Evolutionary conservation across 1,140 invertebrate species (phyloP), one percentile per base, ranked within the genome.

Genomic region (Tenebrio molitor): DNA sequence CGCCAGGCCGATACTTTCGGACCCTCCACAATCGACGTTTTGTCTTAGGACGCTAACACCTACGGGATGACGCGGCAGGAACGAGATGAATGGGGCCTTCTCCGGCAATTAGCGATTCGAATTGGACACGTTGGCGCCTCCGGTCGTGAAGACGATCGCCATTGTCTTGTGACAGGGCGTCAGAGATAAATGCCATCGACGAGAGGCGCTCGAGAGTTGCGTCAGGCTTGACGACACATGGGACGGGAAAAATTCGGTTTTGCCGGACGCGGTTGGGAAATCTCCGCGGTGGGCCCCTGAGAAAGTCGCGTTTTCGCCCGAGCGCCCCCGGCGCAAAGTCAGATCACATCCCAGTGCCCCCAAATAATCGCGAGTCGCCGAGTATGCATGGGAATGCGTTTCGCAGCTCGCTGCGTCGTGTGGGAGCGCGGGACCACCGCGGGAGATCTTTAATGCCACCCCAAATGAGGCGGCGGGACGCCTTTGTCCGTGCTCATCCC

Each of bases 351-450:
- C 15, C 8, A 29, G n/a, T 58, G 23, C 50, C 19, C 12, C 23
- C 12, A 15, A 58, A 58, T 29, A 58, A 58, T 58, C 50, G 50
- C 17, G 10, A 19, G 21, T 23, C 17, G 8, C 44, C 65, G 71
- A 36, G 62, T 41, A 19, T 74, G 69, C 70, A 77, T 77, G 73
- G 77, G 77, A 78, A 78, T 78, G 73, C 66, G 46, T 66, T 74
- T 75, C 73, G 64, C 76, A 76, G 68, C 25, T 75, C 70, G 72
- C 25, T 78, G 77, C 76, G 65, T 78, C 77, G 76, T 78, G 77
- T 78, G 77, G 77, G 77, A 78, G 74, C 77, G 25, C 58, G 74
- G 25, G 73, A 77, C 76, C 77, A 77, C 77, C 25, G 17, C 44
- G 19, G 44, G 44, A 21, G 44, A 21, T 21, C 44, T 21, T 21